A percentile compares a stretch with the other conserved stretches of the same genome.
Conservation (phyloP, 2,797 vertebrate species). For the Carduelis carduelis region DNA sequence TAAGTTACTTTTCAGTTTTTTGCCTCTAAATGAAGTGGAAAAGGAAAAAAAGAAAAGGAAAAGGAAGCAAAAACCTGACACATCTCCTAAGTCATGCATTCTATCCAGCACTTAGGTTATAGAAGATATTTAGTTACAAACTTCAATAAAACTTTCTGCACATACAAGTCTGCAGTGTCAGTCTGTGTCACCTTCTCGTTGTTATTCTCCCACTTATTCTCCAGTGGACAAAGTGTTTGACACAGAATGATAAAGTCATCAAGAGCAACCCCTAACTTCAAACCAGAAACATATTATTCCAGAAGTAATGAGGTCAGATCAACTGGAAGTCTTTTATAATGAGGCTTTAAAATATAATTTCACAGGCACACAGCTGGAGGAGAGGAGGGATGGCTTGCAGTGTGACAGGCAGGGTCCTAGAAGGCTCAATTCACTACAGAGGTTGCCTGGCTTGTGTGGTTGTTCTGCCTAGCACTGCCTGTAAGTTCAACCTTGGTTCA, state of each 20-base stretch:
- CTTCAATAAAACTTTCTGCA: not conserved
- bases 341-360: not conserved
- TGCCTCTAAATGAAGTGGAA: not conserved
- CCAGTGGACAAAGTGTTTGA: not conserved
- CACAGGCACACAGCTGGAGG: not conserved
- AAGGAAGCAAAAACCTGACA: not conserved
- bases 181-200: not conserved
- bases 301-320: not conserved
- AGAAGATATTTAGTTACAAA: not conserved
- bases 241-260: not conserved
- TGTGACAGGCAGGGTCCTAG: no score
- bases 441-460: not conserved
- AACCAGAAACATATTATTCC: not conserved
- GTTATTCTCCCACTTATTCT: not conserved
- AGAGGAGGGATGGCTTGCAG: not conserved
- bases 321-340: not conserved
- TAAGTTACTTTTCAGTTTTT: not conserved
- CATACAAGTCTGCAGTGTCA: not conserved
- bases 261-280: not conserved
- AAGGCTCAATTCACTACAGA: not conserved
- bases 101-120: not conserved
- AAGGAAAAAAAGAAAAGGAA: not conserved
- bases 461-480: not conserved
- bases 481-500: not conserved
- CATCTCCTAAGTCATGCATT: not conserved